phyloP scores from a whole-genome alignment of 2,888 invertebrate species.

The Melieria crassipennis region DNA sequence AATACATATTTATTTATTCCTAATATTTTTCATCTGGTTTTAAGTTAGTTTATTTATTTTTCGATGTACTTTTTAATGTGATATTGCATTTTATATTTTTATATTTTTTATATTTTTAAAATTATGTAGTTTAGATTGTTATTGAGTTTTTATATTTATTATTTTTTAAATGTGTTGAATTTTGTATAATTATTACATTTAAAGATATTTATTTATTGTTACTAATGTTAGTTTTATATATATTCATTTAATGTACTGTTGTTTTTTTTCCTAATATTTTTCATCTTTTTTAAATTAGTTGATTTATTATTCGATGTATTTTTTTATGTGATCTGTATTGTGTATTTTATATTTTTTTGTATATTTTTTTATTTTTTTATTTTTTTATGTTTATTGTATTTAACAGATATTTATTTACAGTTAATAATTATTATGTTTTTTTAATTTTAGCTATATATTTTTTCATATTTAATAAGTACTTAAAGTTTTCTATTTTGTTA shows the following conservation, averaged over 20 bases:
- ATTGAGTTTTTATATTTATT: constrained; percentile 1
- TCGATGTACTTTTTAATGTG: no score
- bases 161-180: constrained; percentile 7
- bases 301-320: neutral
- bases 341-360: constrained; percentile 1
- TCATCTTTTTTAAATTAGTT: neutral
- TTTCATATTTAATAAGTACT: no score
- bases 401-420: no score
- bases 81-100: no score
- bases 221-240: neutral
- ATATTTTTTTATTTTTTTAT: neutral
- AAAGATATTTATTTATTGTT: neutral
- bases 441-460: no score
- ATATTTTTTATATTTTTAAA: no score
- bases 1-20: no score
- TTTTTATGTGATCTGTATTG: neutral
- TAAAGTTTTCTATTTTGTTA: no score
- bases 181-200: constrained; percentile 6
- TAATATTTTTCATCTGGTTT: no score
- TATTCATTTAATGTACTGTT: neutral
- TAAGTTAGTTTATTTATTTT: no score
- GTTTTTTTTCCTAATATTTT: neutral
- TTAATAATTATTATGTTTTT: no score
- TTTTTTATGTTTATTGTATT: constrained; percentile 3
- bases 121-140: no score